Evolutionary conservation across 2,888 invertebrate species (phyloP).

Genomic region (Chesias legatella): DNA sequence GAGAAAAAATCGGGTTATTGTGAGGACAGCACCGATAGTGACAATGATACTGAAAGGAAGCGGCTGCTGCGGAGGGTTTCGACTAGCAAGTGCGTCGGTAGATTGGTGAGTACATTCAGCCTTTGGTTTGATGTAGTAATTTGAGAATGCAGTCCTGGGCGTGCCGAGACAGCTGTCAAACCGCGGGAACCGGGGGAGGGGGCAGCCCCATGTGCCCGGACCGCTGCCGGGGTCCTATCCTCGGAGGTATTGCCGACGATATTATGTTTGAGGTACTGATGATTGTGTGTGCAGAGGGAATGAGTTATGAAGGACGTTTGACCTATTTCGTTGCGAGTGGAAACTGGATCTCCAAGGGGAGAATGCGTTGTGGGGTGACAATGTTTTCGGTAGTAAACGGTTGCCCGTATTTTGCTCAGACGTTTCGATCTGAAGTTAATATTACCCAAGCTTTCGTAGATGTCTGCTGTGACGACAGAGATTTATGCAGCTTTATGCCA

Average conservation of each 20-base stretch:
- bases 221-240: conserved; percentile 32
- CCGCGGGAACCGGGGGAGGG: conserved; percentile 38
- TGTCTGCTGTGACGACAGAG: too few relatives aligned
- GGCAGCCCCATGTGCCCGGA: conserved; percentile 59
- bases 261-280: conserved; percentile 36
- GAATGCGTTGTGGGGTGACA: conserved; percentile 38
- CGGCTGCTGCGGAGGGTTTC: conserved; percentile 89
- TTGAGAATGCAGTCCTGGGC: conserved; percentile 42
- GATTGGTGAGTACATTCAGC: conserved; percentile 79
- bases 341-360: conserved; percentile 32
- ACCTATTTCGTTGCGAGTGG: conserved; percentile 45
- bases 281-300: conserved; percentile 42
- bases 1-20: conserved; percentile 56
- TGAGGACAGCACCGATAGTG: conserved; percentile 86
- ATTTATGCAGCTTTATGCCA: too few relatives aligned
- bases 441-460: too few relatives aligned
- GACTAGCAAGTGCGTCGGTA: conserved; percentile 90
- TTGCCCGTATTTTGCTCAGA: conserved; percentile 7
- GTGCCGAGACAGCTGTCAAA: conserved; percentile 57
- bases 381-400: conserved; percentile 27
- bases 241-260: conserved; percentile 45
- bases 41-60: conserved; percentile 90
- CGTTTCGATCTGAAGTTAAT: not conserved
- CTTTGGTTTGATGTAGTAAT: conserved; percentile 11
- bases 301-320: conserved; percentile 39